These are phyloP conservation scores for Caenorhabditis macrosperma DNA, from an alignment of 2,888 invertebrate species.

Conservation along the genomic window DNA sequence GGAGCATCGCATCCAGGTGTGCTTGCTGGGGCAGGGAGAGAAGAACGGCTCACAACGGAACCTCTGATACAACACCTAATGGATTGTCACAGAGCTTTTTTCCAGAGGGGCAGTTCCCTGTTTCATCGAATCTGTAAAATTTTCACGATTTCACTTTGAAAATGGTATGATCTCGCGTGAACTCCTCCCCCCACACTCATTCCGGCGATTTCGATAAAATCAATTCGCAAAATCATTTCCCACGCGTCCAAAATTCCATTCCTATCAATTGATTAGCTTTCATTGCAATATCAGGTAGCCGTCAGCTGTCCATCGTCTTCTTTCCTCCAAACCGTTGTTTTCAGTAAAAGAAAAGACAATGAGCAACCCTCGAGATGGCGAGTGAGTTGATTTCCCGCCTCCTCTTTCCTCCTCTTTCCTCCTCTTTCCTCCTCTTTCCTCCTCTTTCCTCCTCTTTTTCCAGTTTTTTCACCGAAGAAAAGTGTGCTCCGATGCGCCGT, in stretches of 20 bases:
- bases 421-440: neutral
- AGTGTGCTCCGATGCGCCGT: conserved; percentile 28
- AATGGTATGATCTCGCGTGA: no score
- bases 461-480: conserved; percentile 28
- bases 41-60: no score
- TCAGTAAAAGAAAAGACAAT: conserved; percentile 24
- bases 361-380: conserved; percentile 28
- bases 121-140: no score
- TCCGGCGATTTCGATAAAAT: no score
- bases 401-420: neutral
- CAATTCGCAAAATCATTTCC: no score
- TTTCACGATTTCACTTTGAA: no score
- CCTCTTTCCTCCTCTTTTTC: neutral
- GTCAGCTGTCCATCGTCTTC: neutral
- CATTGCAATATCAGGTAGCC: conserved; percentile 40
- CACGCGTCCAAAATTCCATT: neutral
- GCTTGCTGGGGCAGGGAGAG: no score
- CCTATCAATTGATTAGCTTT: neutral
- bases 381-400: neutral
- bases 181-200: no score
- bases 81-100: no score
- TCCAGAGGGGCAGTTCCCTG: no score
- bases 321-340: neutral
- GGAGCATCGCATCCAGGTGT: no score
- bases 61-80: no score